Conservation (phyloP, 2,888 invertebrate species). For the Catocala fraxini region DNA sequence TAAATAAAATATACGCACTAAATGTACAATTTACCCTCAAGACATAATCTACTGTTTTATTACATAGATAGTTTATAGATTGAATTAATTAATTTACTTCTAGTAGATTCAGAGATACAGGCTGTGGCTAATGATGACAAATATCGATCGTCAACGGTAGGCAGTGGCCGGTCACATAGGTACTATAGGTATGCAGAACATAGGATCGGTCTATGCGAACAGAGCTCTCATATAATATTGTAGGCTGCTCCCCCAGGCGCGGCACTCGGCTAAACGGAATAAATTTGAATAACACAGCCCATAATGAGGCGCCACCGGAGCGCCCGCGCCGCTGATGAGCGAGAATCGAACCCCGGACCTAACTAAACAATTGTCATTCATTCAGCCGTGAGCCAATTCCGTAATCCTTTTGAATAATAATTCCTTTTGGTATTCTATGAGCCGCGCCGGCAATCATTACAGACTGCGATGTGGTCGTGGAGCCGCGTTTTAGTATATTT, state of each 20-base stretch:
- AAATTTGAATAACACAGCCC: conserved; percentile 72
- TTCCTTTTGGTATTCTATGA: conserved; percentile 48
- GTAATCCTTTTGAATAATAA: conserved; percentile 64
- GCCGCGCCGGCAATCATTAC: conserved; percentile 33
- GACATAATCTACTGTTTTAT: conserved; percentile 20
- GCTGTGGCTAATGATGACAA: conserved; percentile 39
- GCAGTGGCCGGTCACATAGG: not conserved
- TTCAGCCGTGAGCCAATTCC: conserved; percentile 57
- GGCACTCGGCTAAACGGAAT: conserved; percentile 62
- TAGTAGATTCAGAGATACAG: conserved; percentile 26
- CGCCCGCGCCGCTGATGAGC: conserved; percentile 62
- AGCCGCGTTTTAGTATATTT: not conserved
- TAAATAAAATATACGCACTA: not conserved
- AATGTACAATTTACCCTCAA: not conserved
- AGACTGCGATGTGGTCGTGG: not conserved
- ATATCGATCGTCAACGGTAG: conserved; percentile 37
- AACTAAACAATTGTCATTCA: conserved; percentile 68
- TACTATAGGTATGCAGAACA: conserved; percentile 1
- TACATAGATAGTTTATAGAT: conserved; percentile 26
- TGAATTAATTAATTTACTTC: conserved; percentile 23
- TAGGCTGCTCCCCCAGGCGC: conserved; percentile 23
- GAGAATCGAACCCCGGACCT: conserved; percentile 63
- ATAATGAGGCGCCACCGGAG: conserved; percentile 65
- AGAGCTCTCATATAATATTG: conserved; percentile 39
- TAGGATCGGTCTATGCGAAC: conserved; percentile 23